phyloP scores from a whole-genome alignment of 2,797 vertebrate genomes.

The Betta splendens region DNA sequence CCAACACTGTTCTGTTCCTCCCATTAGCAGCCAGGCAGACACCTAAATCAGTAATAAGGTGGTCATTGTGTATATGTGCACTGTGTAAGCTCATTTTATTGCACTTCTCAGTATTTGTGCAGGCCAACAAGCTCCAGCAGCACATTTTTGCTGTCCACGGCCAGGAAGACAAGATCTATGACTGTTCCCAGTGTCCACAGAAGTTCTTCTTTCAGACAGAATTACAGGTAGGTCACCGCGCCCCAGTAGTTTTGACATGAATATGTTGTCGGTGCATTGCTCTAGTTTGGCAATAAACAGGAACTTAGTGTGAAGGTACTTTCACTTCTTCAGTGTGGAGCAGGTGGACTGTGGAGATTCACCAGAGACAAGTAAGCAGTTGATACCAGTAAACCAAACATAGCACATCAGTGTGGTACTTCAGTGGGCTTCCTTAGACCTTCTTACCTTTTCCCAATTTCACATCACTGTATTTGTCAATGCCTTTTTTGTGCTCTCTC shows the following conservation, averaged over 20 bases:
- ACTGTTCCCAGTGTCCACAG: conserved; percentile 98
- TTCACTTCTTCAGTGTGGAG: neutral
- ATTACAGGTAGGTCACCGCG: conserved; percentile 88
- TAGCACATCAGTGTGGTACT: too few species aligned
- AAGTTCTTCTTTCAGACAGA: conserved; percentile 99
- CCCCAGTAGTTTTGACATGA: neutral
- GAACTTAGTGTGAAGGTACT: neutral
- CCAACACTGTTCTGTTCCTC: too few species aligned
- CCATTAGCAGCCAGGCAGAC: neutral
- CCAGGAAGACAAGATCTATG: conserved; percentile 99
- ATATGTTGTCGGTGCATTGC: neutral
- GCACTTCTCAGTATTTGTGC: conserved; percentile 87
- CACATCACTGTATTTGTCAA: conserved; percentile 2
- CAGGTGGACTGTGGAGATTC: neutral
- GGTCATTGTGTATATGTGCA: neutral
- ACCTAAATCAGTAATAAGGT: neutral
- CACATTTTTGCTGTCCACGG: conserved; percentile 98
- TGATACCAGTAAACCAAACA: neutral
- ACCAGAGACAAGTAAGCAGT: neutral
- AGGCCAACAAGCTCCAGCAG: conserved; percentile 98
- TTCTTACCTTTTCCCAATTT: conserved; percentile 4
- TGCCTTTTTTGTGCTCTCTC: conserved; percentile 7
- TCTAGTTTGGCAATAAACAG: neutral
- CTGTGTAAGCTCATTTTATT: conserved; percentile 8
- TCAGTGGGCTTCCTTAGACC: neutral